Evolutionary conservation across 2,888 invertebrate species (phyloP).

Genomic region (Rugalucina vietnamica): DNA sequence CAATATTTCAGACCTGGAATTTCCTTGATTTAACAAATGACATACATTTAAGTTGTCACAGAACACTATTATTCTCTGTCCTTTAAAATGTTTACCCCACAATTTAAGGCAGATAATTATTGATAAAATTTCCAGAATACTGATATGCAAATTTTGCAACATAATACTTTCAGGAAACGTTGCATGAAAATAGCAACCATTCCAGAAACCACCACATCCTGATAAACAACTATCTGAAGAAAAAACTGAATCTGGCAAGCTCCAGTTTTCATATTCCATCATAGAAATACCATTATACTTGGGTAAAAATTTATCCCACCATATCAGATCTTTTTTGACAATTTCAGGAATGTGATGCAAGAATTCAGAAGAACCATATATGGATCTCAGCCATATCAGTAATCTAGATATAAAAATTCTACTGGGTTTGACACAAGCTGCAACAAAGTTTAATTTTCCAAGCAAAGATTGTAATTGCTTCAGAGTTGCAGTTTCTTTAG

Average conservation of each 20-base stretch:
- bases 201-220: not conserved
- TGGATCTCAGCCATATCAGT: not conserved
- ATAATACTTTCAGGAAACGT: no score
- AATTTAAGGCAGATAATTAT: not conserved
- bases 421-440: not conserved
- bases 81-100: not conserved
- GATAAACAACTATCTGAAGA: no score
- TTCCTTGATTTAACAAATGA: not conserved
- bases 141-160: no score
- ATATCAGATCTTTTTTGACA: not conserved
- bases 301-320: not conserved
- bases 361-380: not conserved
- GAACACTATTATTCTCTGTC: not conserved
- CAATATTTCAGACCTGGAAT: not conserved
- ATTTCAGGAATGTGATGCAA: not conserved
- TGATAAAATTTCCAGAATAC: no score
- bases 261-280: no score
- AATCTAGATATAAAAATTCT: not conserved
- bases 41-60: not conserved
- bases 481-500: not conserved
- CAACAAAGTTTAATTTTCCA: not conserved
- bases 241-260: no score
- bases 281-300: no score
- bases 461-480: not conserved
- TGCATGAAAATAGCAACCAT: no score